These are phyloP conservation scores for Palloptera scutellata DNA, from an alignment of 2,888 invertebrate genomes.

Conservation along the genomic window DNA sequence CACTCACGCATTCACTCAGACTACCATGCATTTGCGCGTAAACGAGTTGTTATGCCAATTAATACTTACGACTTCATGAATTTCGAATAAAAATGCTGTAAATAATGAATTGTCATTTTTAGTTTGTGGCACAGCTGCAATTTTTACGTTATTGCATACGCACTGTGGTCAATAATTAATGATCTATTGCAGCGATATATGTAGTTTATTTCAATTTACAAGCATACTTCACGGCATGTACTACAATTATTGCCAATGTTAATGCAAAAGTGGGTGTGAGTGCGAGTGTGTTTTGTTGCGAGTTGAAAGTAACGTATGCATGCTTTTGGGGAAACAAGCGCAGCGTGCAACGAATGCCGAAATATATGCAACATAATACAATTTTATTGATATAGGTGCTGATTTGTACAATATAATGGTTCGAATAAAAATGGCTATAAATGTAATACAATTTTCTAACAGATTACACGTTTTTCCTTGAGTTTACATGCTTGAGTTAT, in stretches of 20 bases:
- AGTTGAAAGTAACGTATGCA: background rate
- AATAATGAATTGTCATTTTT: conserved; percentile 44
- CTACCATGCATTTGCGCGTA: too few species aligned
- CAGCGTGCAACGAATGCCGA: too few species aligned
- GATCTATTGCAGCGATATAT: conserved; percentile 42
- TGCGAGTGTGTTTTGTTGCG: background rate
- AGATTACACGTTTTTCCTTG: too few species aligned
- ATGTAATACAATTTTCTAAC: too few species aligned
- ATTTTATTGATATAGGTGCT: too few species aligned
- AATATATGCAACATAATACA: too few species aligned
- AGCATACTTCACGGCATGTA: conserved; percentile 37
- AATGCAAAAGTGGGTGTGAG: conserved; percentile 7
- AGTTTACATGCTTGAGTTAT: too few species aligned
- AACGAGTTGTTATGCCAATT: background rate
- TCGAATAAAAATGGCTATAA: too few species aligned
- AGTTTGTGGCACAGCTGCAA: conserved; percentile 39
- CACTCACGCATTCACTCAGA: background rate
- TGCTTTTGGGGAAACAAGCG: background rate
- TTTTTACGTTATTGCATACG: conserved; percentile 35
- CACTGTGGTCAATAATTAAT: conserved; percentile 42
- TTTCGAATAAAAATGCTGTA: conserved; percentile 25
- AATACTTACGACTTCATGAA: background rate
- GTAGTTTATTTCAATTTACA: conserved; percentile 42
- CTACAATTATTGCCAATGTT: conserved; percentile 41
- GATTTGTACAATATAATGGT: too few species aligned